Evolutionary conservation across 2,888 invertebrate species (phyloP), one percentile per base, ranked within the genome.

Genomic region (Mimumesa dahlbomi): DNA sequence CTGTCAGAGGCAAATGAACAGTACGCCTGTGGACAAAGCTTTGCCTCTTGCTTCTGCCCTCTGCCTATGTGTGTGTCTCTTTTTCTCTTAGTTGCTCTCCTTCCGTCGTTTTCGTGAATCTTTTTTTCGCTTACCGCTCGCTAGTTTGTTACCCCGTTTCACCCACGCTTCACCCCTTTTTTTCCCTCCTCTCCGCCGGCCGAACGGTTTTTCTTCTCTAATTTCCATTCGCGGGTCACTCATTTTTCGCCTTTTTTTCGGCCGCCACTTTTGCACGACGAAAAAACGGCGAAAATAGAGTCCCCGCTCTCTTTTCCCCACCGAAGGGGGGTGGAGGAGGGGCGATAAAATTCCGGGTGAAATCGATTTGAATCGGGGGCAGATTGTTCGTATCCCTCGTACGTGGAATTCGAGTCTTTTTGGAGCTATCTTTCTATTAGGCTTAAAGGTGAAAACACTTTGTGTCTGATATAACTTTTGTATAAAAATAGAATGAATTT

Each of bases 1-100:
- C 76, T 78, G 81, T 81, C 82, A 72, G 75, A 81, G 75, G 80
- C 84, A 81, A 85, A 84, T 84, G 84, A 84, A 84, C 84, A 78
- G 77, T 73, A 74, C 54, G 66, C 48, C 61, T 53, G 73, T 71
- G 75, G 66, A 81, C 81, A 81, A 84, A 81, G 79, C 72, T 80
- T 79, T 73, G 53, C 58, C 57, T 36, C 49, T 14, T 19, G 2
- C 16, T 9, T 4, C n/a, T 13, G n/a, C n/a, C 42, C n/a, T 6
- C 45, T 40, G 14, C 16, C n/a, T n/a, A n/a, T n/a, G n/a, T n/a
- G n/a, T n/a, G n/a, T n/a, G n/a, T n/a, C 19, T 22, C 11, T 31
- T 9, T 14, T 14, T 22, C 43, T 29, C 7, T 31, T 45, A 2
- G 9, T 14, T n/a, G n/a, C 22, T 11, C 31, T 14, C 45, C 16